Evolutionary conservation across 2,888 invertebrate genomes (phyloP), one percentile per base, ranked within the genome.

Genomic region (Zele albiditarsus): DNA sequence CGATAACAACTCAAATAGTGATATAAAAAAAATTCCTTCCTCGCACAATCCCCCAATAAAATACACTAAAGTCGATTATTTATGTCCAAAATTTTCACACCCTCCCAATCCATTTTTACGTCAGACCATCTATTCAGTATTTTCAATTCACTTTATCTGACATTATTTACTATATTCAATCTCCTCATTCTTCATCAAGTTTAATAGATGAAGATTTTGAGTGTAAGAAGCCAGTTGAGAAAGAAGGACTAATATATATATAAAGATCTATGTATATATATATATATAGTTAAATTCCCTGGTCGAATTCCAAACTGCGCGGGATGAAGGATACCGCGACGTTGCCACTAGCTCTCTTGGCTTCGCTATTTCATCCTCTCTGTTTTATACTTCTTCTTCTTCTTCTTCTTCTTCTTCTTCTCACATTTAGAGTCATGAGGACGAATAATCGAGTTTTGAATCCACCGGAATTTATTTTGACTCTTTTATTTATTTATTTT

Each of bases 261-360:
- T 46, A n/a, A 16, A n/a, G n/a, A 2, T 46, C 4, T 46, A n/a
- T 33, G 33, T 33, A 8, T 33, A 8, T 33, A 8, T n/a, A 16
- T 46, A 20, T 53, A 20, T 53, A 20, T 53, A 53, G 53, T 53
- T 53, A 53, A 53, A 53, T 78, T 75, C 79, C 70, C 75, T 71
- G 75, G 67, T 74, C 78, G 78, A 79, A 79, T 79, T 78, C 73
- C 78, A 72, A 79, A 78, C 78, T 76, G 74, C 72, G 74, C 72
- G 74, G 74, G 80, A 76, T 79, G 78, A 77, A 77, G 77, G 79
- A 79, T 80, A 77, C 76, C 76, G 78, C 79, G 77, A 75, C 73
- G 65, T 76, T 71, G 58, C 57, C 68, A 28, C 68, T 62, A 49
- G 74, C 71, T 49, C 65, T 49, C 70, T 67, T 42, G 57, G 60